A percentile compares a stretch with the other conserved stretches of the same genome.
Conservation (phyloP, 2,888 invertebrate species). For the Steinernema hermaphroditum region DNA sequence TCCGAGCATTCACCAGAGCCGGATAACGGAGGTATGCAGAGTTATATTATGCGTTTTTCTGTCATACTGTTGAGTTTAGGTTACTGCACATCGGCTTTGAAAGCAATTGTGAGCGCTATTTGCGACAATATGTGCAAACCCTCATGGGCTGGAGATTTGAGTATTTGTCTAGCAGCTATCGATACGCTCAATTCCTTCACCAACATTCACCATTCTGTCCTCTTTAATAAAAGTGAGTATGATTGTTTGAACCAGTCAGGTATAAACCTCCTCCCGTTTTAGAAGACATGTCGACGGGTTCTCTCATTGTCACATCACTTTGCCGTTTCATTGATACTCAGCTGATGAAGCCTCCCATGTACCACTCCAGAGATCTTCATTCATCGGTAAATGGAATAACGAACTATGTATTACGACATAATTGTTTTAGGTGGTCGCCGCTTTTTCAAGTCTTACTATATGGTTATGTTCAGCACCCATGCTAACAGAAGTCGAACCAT, state of each 20-base stretch:
- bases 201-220: constrained; percentile 53
- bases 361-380: constrained; percentile 90
- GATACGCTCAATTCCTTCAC: constrained; percentile 61
- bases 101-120: constrained; percentile 60
- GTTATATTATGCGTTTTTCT: neutral
- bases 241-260: too few species aligned
- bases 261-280: too few species aligned
- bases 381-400: constrained; percentile 73
- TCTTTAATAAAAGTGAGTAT: constrained; percentile 59
- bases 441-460: constrained; percentile 72
- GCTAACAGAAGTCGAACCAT: constrained; percentile 86
- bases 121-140: constrained; percentile 62
- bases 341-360: constrained; percentile 87
- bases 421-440: constrained; percentile 72
- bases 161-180: constrained; percentile 57
- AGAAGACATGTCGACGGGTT: constrained; percentile 64
- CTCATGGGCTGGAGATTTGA: constrained; percentile 48
- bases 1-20: constrained; percentile 8
- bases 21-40: neutral
- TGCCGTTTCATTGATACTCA: constrained; percentile 96
- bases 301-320: constrained; percentile 81
- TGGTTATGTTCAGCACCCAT: constrained; percentile 91
- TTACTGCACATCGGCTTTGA: constrained; percentile 51
- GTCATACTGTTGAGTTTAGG: neutral
- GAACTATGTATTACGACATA: neutral